Conservation (phyloP, 1,140 invertebrate species). For the Lasaia peninsularis region DNA sequence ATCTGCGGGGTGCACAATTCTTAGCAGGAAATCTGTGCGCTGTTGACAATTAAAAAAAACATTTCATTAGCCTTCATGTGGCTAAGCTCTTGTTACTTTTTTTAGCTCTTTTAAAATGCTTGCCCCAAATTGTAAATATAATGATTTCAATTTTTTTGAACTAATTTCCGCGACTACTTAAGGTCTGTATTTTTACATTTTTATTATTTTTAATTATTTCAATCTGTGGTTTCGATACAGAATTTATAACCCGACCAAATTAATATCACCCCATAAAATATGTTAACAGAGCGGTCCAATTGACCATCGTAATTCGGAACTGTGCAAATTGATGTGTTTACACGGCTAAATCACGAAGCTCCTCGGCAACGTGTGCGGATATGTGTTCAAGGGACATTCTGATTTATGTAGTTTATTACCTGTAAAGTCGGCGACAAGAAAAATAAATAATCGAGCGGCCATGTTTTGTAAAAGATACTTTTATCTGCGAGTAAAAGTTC, state of each 20-base stretch:
- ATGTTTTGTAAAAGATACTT: neutral
- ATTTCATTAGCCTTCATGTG: no score
- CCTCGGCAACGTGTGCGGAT: slow-evolving; percentile 23
- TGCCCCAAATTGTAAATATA: no score
- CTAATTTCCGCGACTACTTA: no score
- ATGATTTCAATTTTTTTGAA: no score
- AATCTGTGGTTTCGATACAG: slow-evolving; percentile 24
- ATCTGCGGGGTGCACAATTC: no score
- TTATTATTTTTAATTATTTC: slow-evolving; percentile 1
- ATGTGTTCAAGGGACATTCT: slow-evolving; percentile 25
- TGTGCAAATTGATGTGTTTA: slow-evolving; percentile 52
- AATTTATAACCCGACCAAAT: slow-evolving; percentile 59
- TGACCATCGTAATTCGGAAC: slow-evolving; percentile 35
- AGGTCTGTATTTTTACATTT: no score
- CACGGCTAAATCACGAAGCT: slow-evolving; percentile 42
- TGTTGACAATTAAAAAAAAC: no score
- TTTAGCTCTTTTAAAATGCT: no score
- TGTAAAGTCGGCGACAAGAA: no score
- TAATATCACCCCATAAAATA: slow-evolving; percentile 47
- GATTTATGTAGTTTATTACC: slow-evolving; percentile 50
- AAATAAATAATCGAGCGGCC: neutral
- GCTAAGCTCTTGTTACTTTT: no score
- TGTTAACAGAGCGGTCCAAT: slow-evolving; percentile 32
- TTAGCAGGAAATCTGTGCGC: no score
- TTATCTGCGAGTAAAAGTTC: neutral